A percentile compares a stretch with the other conserved stretches of the same genome.
Evolutionary conservation across 2,113 vertebrate species (phyloP).

Genomic region (Ciconia stormi): DNA sequence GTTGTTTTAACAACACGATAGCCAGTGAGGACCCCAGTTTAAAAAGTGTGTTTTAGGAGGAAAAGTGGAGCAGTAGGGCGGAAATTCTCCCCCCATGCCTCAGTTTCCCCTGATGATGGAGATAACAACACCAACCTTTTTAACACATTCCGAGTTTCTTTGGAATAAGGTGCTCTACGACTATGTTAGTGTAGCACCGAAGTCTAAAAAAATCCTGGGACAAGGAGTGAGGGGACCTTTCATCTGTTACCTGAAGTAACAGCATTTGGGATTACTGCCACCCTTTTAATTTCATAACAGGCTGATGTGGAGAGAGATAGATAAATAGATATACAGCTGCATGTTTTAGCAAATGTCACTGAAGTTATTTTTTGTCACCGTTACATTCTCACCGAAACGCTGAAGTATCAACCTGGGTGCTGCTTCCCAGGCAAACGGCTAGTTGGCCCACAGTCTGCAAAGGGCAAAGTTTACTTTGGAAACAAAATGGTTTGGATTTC

Average conservation of each 20-base stretch:
- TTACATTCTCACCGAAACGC: slow-evolving; percentile 14
- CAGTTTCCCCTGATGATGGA: background rate
- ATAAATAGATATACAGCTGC: background rate
- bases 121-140: background rate
- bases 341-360: slow-evolving; percentile 17
- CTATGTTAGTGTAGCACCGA: background rate
- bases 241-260: background rate
- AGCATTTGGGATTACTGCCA: slow-evolving; percentile 7
- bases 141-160: background rate
- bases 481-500: slow-evolving; percentile 54
- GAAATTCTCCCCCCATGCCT: background rate
- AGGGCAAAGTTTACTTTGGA: slow-evolving; percentile 56
- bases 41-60: background rate
- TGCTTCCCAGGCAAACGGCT: slow-evolving; percentile 47
- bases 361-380: slow-evolving; percentile 12
- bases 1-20: background rate
- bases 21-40: background rate
- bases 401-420: slow-evolving; percentile 29
- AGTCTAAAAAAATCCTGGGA: background rate
- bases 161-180: background rate
- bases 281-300: slow-evolving; percentile 26
- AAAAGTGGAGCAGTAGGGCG: background rate
- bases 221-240: background rate
- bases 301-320: background rate
- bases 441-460: background rate